These are phyloP conservation scores for Neoseiulus cucumeris DNA, from an alignment of 1,140 invertebrate genomes.

Conservation along the genomic window DNA sequence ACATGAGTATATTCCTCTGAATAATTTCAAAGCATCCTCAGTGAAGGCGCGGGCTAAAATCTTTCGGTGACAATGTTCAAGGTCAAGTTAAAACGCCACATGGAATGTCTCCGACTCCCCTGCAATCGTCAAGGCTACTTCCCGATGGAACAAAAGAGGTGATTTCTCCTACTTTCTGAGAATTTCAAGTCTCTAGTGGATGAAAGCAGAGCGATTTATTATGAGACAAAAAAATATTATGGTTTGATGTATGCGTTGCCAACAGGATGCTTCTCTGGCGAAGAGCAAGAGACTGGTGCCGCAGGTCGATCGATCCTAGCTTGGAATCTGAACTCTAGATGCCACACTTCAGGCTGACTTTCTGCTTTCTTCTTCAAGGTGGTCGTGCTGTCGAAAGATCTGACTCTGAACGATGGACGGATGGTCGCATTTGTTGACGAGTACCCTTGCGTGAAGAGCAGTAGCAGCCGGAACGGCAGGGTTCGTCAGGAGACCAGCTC, in stretches of 20 bases:
- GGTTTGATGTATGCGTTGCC: not conserved
- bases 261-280: not conserved
- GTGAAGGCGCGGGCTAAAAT: not conserved
- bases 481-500: not conserved
- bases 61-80: not conserved
- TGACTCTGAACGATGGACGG: not conserved
- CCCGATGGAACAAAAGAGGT: not conserved
- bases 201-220: not conserved
- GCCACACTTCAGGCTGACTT: not conserved
- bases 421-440: not conserved
- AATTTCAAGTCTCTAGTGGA: not conserved
- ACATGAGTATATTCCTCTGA: not conserved
- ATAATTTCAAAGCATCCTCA: not conserved
- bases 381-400: not conserved
- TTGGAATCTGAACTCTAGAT: not conserved
- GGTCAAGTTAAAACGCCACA: not conserved
- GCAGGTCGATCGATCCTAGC: not conserved
- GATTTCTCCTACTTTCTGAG: not conserved
- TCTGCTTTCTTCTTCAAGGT: not conserved
- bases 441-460: not conserved
- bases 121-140: not conserved
- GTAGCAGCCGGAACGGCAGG: not conserved
- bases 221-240: not conserved
- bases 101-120: not conserved
- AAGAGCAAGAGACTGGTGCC: not conserved